Evolutionary conservation across 2,888 invertebrate genomes (phyloP), one percentile per base, ranked within the genome.

Genomic region (Cephus rjabovi): DNA sequence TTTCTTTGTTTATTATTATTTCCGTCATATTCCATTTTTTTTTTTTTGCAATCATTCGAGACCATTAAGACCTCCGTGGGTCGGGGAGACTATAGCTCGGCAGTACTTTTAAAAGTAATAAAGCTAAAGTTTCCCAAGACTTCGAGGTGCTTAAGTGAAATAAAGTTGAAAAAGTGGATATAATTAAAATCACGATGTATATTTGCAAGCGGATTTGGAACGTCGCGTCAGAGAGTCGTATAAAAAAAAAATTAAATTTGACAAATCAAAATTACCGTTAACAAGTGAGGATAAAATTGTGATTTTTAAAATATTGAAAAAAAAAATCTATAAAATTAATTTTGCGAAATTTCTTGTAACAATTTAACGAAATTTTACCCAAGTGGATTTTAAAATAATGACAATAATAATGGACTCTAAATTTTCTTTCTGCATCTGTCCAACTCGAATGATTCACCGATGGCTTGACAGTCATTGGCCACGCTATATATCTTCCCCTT

Each of bases 401-500:
- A 37, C 4, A 37, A 4, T 37, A 37, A 12, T 3, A 15, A 40
- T 6, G 15, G 40, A 4, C 15, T 40, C 4, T 15, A 15, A 1
- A 40, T 6, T 40, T 40, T 15, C 4, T 15, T 15, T 40, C 40
- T 40, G 6, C 40, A 0, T 15, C 40, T 6, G 40, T 15, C 56
- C 56, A 23, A 56, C 23, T 6, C 0, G 76, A 81, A 81, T 75
- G 80, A 80, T 81, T 34, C n/a, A 77, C 75, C 86, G 84, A 86
- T 86, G 85, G 86, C 86, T 86, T 83, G 81, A 81, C 74, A 75
- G 80, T 81, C 79, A 82, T 86, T 81, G 81, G 71, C 78, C 84
- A 83, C 82, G 84, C 82, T 86, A 85, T 86, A 77, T 86, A 85
- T 86, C 86, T 86, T 83, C 83, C 86, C 85, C 85, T 82, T 78